These are phyloP conservation scores for Eurytoma californica DNA, from an alignment of 2,888 invertebrate species.

Conservation along the genomic window DNA sequence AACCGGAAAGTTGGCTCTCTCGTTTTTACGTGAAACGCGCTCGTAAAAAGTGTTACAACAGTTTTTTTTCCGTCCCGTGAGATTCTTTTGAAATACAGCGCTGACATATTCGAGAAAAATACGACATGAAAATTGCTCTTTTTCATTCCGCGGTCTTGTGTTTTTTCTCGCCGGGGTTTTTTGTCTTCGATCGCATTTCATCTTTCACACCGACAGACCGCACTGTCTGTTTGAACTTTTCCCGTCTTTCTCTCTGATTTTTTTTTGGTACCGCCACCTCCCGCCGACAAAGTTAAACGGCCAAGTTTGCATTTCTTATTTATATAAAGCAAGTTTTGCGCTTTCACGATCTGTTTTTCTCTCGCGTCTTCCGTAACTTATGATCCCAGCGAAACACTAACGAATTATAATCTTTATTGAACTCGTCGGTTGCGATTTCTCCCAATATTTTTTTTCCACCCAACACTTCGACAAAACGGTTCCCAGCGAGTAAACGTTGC, in stretches of 20 bases:
- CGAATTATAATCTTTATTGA: constrained; percentile 33
- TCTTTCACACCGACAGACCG: constrained; percentile 20
- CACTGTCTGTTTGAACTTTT: constrained; percentile 31
- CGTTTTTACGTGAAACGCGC: background rate
- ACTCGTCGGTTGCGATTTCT: background rate
- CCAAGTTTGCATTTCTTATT: constrained; percentile 48
- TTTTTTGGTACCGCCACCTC: constrained; percentile 12
- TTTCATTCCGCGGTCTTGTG: constrained; percentile 30
- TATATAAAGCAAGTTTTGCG: constrained; percentile 32
- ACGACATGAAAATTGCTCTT: constrained; percentile 41
- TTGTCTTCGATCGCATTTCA: constrained; percentile 43
- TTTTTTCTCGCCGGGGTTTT: constrained; percentile 49
- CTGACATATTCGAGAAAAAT: constrained; percentile 28
- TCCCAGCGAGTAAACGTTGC: background rate
- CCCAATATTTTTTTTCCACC: background rate
- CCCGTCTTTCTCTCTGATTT: background rate
- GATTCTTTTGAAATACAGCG: constrained; percentile 27
- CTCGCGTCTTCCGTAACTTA: constrained; percentile 19
- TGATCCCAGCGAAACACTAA: background rate
- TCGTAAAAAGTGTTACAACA: background rate
- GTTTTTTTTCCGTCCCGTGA: constrained; percentile 19
- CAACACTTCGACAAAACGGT: too few relatives aligned
- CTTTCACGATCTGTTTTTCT: constrained; percentile 28
- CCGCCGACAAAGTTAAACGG: constrained; percentile 38
- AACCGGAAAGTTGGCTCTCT: constrained; percentile 64